phyloP scores from a whole-genome alignment of 1,140 invertebrate species.

The Drosophila melanica region DNA sequence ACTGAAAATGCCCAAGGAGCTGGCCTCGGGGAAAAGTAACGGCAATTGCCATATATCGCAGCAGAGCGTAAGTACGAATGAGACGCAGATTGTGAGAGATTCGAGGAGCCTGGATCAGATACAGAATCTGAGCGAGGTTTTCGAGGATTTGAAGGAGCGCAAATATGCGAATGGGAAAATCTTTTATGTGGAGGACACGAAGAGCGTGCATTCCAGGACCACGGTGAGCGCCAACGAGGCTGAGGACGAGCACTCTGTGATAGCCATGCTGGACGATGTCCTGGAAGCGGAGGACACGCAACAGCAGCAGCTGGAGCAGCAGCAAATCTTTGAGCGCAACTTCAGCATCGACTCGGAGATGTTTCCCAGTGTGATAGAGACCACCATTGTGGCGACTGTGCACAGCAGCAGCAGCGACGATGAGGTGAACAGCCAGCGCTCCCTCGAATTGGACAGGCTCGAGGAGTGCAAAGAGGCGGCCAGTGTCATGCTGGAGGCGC shows the following conservation, averaged over 20 bases:
- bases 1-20: constrained; percentile 17
- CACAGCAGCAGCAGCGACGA: constrained; percentile 74
- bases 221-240: constrained; percentile 31
- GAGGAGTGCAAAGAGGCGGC: constrained; percentile 59
- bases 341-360: constrained; percentile 76
- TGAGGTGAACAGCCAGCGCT: constrained; percentile 31
- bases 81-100: constrained; percentile 50
- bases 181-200: constrained; percentile 74
- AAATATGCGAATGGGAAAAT: constrained; percentile 74
- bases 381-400: constrained; percentile 76
- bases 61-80: constrained; percentile 48
- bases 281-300: constrained; percentile 68
- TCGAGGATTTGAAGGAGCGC: constrained; percentile 65
- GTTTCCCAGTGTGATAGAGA: constrained; percentile 76
- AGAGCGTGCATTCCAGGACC: constrained; percentile 53
- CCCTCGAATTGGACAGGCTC: constrained; percentile 18
- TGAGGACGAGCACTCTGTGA: constrained; percentile 72
- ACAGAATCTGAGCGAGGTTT: constrained; percentile 67
- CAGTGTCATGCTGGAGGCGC: constrained; percentile 60
- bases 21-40: constrained; percentile 2
- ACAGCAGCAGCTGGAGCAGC: constrained; percentile 44
- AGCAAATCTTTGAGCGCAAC: constrained; percentile 65
- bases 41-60: constrained; percentile 51
- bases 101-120: constrained; percentile 70
- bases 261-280: constrained; percentile 78